These are phyloP conservation scores for Chaenodraco wilsoni DNA, from an alignment of 2,797 vertebrate species.

Conservation along the genomic window DNA sequence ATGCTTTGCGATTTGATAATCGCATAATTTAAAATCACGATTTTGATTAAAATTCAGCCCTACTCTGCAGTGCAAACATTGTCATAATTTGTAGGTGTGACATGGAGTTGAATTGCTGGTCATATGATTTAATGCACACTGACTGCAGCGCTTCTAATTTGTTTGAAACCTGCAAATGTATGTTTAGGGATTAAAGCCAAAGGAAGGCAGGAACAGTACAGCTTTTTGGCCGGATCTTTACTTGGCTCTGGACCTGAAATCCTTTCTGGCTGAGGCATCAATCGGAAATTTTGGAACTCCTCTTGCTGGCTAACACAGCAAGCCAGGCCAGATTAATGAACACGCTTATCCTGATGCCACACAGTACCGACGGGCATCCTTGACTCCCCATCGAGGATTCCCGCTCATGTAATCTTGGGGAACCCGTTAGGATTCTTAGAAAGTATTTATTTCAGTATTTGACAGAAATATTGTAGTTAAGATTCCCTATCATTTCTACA, in stretches of 20 bases:
- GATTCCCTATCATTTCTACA: conserved; percentile 21
- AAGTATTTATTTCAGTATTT: conserved; percentile 36
- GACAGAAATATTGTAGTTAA: conserved; percentile 4
- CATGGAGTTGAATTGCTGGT: conserved; percentile 34
- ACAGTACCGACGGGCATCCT: conserved; percentile 50
- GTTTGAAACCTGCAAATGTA: conserved; percentile 32
- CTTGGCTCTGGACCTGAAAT: conserved; percentile 61
- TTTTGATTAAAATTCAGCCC: no score
- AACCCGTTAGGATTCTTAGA: conserved; percentile 56
- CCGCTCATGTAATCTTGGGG: conserved; percentile 52
- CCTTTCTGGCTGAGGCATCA: conserved; percentile 63
- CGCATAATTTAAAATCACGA: no score
- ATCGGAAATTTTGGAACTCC: conserved; percentile 53
- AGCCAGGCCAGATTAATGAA: conserved; percentile 66
- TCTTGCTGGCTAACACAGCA: conserved; percentile 47
- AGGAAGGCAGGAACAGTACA: conserved; percentile 39
- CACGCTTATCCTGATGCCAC: conserved; percentile 63
- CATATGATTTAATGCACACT: conserved; percentile 39
- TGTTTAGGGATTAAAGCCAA: conserved; percentile 41
- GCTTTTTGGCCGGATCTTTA: conserved; percentile 21
- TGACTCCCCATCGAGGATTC: conserved; percentile 44
- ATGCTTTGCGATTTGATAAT: no score
- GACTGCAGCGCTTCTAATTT: conserved; percentile 18
- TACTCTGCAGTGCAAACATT: conserved; percentile 43
- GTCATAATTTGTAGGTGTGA: conserved; percentile 39